These are phyloP conservation scores for Anadara kagoshimensis DNA, from an alignment of 1,140 invertebrate species.

Conservation along the genomic window DNA sequence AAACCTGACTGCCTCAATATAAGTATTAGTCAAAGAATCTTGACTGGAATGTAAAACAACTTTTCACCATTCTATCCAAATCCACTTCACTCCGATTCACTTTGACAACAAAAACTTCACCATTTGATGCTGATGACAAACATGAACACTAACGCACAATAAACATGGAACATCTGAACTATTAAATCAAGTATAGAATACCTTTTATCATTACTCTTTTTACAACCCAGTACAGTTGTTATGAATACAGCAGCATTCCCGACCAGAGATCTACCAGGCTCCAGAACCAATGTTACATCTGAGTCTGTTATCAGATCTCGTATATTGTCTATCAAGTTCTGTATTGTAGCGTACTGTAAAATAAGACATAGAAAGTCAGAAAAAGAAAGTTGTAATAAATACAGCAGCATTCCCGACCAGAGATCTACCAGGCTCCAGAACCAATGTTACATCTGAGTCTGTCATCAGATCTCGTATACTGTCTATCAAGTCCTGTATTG, in stretches of 20 bases:
- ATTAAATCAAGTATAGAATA: conserved; percentile 14
- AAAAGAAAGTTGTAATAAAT: conserved; percentile 43
- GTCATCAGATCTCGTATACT: conserved; percentile 43
- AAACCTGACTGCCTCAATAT: too few species aligned
- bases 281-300: conserved; percentile 67
- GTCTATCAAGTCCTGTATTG: conserved; percentile 42
- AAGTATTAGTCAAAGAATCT: too few species aligned
- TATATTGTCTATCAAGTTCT: conserved; percentile 46
- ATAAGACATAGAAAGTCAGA: background rate
- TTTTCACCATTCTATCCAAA: too few species aligned
- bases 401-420: conserved; percentile 72
- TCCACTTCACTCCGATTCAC: too few species aligned
- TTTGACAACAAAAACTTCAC: too few species aligned
- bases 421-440: conserved; percentile 73
- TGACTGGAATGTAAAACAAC: too few species aligned
- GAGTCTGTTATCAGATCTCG: conserved; percentile 37
- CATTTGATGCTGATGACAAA: too few species aligned
- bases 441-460: conserved; percentile 55
- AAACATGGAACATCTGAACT: too few species aligned
- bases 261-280: conserved; percentile 73
- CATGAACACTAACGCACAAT: too few species aligned
- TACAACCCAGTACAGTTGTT: conserved; percentile 57
- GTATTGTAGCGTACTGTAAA: conserved; percentile 25
- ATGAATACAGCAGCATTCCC: conserved; percentile 71
- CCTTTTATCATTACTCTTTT: conserved; percentile 52